Conservation (phyloP, 2,888 invertebrate species). For the Anticlea derivata region DNA sequence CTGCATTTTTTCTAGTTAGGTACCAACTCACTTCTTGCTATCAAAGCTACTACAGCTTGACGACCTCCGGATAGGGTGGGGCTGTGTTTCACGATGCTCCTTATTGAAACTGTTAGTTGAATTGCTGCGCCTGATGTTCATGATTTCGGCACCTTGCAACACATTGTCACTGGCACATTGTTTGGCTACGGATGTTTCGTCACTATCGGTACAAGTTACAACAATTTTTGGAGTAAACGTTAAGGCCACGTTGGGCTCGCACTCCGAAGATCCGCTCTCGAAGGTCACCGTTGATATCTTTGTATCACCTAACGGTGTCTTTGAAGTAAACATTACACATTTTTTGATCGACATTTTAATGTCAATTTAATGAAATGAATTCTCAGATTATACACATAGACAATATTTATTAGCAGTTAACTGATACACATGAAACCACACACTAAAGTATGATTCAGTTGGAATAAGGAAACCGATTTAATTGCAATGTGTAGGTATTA, state of each 20-base stretch:
- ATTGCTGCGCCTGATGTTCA: conserved; percentile 37
- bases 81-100: conserved; percentile 30
- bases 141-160: conserved; percentile 42
- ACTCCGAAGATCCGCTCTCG: conserved; percentile 12
- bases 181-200: conserved; percentile 32
- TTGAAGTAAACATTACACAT: not conserved
- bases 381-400: too few species aligned
- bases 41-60: conserved; percentile 14
- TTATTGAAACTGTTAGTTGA: conserved; percentile 35
- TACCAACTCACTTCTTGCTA: conserved; percentile 9
- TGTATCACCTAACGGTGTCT: conserved; percentile 14
- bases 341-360: conserved; percentile 16
- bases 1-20: too few species aligned
- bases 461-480: conserved; percentile 7
- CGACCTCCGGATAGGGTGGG: conserved; percentile 37
- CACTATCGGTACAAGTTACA: conserved; percentile 37
- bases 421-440: not conserved
- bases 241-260: conserved; percentile 10
- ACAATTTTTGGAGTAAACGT: conserved; percentile 19
- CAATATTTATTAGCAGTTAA: not conserved
- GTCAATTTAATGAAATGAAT: too few species aligned
- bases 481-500: not conserved
- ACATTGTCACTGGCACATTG: conserved; percentile 31
- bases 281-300: conserved; percentile 12
- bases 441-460: conserved; percentile 2